Evolutionary conservation across 2,888 invertebrate species (phyloP).

Genomic region (Aradus depressus): DNA sequence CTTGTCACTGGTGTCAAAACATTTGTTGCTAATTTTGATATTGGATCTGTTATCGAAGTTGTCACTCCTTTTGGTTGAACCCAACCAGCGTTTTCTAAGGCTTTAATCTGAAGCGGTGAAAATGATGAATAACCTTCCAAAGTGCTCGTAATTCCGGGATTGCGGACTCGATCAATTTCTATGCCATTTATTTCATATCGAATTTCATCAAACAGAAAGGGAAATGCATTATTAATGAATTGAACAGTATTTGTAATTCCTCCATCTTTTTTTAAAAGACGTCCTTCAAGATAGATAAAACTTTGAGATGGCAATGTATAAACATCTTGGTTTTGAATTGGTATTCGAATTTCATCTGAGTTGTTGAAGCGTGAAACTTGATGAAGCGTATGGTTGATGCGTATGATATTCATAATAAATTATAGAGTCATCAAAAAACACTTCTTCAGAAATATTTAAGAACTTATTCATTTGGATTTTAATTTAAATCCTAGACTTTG

Average conservation of each 20-base stretch:
- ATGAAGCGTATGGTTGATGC: not conserved
- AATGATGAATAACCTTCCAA: constrained; percentile 11
- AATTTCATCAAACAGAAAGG: constrained; percentile 10
- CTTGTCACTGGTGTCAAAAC: no score
- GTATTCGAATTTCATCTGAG: not conserved
- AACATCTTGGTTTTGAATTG: not conserved
- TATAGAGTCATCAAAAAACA: not conserved
- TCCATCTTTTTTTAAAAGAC: not conserved
- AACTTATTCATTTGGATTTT: not conserved
- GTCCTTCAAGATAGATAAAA: not conserved
- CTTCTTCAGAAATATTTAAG: not conserved
- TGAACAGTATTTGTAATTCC: not conserved
- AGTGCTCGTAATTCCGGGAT: constrained; percentile 8
- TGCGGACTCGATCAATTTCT: constrained; percentile 8
- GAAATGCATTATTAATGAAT: constrained; percentile 4
- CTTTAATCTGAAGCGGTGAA: not conserved
- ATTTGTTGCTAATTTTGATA: no score
- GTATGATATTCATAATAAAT: not conserved
- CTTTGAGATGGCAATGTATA: not conserved
- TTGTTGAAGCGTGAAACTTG: constrained; percentile 4
- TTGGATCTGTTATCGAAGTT: not conserved
- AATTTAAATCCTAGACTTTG: not conserved
- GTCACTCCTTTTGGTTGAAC: not conserved
- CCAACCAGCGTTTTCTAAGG: not conserved
- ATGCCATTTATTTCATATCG: constrained; percentile 1